Percentiles rank a stretch among this genome's conserved stretches.
Conservation (phyloP, 1,140 invertebrate genomes). For the Hyphantria cunea region DNA sequence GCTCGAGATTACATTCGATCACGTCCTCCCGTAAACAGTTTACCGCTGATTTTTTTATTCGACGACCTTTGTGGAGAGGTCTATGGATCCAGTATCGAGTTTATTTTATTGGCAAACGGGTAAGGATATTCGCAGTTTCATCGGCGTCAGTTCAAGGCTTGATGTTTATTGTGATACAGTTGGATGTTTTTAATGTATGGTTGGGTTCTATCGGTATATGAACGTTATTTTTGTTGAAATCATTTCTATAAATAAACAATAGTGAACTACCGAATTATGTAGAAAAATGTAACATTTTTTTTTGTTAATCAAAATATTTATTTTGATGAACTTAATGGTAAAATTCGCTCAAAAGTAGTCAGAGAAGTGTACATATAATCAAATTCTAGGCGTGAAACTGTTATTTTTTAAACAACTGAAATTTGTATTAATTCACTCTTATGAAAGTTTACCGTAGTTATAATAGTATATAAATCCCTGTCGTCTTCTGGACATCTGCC, state of each 20-base stretch:
- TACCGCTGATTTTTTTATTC: conserved; percentile 48
- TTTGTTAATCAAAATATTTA: neutral
- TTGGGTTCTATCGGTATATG: neutral
- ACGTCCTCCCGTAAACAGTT: conserved; percentile 53
- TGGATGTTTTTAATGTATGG: neutral
- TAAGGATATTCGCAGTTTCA: neutral
- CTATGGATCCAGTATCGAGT: conserved; percentile 16
- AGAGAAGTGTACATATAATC: neutral
- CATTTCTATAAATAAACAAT: no score
- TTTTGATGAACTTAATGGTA: neutral
- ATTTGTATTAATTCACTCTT: neutral
- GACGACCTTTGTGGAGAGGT: conserved; percentile 35
- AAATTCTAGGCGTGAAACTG: neutral
- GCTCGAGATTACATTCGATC: conserved; percentile 50
- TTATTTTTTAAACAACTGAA: conserved; percentile 3
- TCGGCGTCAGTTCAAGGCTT: neutral
- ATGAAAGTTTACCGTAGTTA: conserved; percentile 7
- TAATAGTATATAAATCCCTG: conserved; percentile 36
- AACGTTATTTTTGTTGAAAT: neutral
- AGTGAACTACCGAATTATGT: no score
- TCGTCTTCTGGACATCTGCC: conserved; percentile 34
- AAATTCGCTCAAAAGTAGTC: neutral
- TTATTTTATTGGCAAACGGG: conserved; percentile 17
- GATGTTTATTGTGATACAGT: neutral
- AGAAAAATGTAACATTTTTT: no score